Conservation (phyloP, 2,888 invertebrate genomes). For the Nemoura dubitans region DNA sequence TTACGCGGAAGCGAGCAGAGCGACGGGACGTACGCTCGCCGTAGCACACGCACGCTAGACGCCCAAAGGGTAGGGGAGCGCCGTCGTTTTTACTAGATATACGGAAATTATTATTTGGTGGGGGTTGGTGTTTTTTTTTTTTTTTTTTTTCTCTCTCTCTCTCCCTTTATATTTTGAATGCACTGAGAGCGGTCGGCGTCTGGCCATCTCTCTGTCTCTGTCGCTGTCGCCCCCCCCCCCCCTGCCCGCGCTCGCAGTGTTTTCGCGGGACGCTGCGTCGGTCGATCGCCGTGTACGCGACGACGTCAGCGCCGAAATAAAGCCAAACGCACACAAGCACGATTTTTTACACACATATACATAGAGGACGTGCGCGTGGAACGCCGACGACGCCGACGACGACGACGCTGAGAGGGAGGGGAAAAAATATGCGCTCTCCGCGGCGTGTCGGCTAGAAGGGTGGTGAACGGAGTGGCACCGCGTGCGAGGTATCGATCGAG, state of each 20-base stretch:
- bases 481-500: background rate
- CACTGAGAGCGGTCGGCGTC: no score
- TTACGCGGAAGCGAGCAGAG: background rate
- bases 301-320: background rate
- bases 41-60: background rate
- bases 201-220: no score
- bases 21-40: background rate
- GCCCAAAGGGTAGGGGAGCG: slow-evolving; percentile 33
- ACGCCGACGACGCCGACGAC: background rate
- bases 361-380: background rate
- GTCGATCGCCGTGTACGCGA: background rate
- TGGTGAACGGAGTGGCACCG: background rate
- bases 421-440: background rate
- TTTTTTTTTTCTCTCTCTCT: no score
- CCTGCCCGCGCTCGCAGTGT: no score
- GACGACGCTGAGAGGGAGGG: background rate
- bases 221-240: no score
- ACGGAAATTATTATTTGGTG: slow-evolving; percentile 40
- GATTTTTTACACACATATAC: background rate
- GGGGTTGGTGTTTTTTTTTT: slow-evolving; percentile 13
- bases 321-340: background rate
- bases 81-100: background rate
- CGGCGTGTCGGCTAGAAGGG: background rate
- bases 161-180: no score
- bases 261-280: background rate